phyloP scores from a whole-genome alignment of 2,888 invertebrate species.

The Drosophila prolongata region DNA sequence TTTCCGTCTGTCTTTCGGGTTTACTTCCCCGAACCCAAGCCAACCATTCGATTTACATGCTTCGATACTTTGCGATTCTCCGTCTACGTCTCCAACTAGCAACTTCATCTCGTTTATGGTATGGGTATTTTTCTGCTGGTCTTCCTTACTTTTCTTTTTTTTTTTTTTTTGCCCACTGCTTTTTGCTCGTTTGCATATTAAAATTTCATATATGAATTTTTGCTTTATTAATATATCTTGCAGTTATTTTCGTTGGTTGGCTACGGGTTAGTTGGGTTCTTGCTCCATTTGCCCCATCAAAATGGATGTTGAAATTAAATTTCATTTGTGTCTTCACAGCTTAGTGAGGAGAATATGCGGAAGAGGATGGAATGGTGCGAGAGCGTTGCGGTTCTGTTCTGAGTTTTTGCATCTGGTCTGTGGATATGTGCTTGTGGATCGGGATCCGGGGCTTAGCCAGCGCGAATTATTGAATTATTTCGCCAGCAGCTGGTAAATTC shows the following conservation, averaged over 20 bases:
- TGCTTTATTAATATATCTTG: conserved; percentile 80
- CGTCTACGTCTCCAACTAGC: conserved; percentile 13
- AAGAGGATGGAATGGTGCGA: neutral
- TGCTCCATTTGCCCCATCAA: conserved; percentile 76
- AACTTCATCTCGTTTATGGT: conserved; percentile 15
- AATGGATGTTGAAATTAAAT: conserved; percentile 74
- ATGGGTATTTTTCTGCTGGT: conserved; percentile 46
- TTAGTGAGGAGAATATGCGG: conserved; percentile 18
- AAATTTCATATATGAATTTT: conserved; percentile 80
- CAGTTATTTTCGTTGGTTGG: conserved; percentile 71
- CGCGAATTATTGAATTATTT: conserved; percentile 79
- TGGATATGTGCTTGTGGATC: conserved; percentile 32
- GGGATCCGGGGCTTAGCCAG: conserved; percentile 50
- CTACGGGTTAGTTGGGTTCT: conserved; percentile 65
- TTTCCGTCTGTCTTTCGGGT: conserved; percentile 21
- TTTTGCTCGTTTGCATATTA: conserved; percentile 76
- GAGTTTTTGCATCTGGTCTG: conserved; percentile 26
- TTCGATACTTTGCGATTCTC: conserved; percentile 63
- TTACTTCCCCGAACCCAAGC: conserved; percentile 20
- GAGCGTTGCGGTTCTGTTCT: conserved; percentile 22
- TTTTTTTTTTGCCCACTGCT: conserved; percentile 44
- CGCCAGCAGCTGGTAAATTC: conserved; percentile 79
- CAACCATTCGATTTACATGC: conserved; percentile 64
- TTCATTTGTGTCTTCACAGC: conserved; percentile 56
- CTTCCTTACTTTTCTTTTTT: conserved; percentile 19